Evolutionary conservation across 2,113 vertebrate species (phyloP).

Genomic region (Rallus limicola): DNA sequence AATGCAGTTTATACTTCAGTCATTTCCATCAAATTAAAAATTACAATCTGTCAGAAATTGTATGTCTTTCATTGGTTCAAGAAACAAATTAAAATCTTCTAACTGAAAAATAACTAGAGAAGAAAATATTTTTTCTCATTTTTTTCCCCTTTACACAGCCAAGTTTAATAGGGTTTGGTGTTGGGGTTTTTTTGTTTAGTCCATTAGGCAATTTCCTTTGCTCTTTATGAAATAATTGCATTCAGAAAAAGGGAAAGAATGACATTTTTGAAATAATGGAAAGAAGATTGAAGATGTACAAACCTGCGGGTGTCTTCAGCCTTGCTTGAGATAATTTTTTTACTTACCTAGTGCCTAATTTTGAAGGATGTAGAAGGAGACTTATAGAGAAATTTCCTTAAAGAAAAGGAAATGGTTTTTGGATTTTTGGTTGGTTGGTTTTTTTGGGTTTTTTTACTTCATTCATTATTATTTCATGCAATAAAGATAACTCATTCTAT

Average conservation of each 20-base stretch:
- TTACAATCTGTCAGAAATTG: background rate
- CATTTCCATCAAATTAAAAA: background rate
- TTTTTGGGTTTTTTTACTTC: background rate
- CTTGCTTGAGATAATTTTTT: background rate
- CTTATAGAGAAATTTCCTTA: background rate
- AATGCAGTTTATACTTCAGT: background rate
- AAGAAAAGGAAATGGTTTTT: background rate
- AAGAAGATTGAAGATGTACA: background rate
- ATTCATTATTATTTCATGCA: background rate
- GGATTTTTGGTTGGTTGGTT: background rate
- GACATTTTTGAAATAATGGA: background rate
- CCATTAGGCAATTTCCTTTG: constrained; percentile 5
- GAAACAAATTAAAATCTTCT: background rate
- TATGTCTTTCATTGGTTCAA: background rate
- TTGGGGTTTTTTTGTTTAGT: background rate
- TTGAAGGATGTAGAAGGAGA: background rate
- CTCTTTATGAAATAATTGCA: background rate
- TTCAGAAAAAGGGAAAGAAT: background rate
- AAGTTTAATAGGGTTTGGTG: background rate
- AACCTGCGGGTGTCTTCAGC: background rate
- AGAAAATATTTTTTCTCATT: background rate
- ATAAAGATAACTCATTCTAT: background rate
- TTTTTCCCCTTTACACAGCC: background rate
- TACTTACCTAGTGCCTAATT: background rate
- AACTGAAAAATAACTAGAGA: background rate